A percentile compares a stretch with the other conserved stretches of the same genome.
Conservation (phyloP, 2,113 vertebrate genomes). For the Cettia cetti region DNA sequence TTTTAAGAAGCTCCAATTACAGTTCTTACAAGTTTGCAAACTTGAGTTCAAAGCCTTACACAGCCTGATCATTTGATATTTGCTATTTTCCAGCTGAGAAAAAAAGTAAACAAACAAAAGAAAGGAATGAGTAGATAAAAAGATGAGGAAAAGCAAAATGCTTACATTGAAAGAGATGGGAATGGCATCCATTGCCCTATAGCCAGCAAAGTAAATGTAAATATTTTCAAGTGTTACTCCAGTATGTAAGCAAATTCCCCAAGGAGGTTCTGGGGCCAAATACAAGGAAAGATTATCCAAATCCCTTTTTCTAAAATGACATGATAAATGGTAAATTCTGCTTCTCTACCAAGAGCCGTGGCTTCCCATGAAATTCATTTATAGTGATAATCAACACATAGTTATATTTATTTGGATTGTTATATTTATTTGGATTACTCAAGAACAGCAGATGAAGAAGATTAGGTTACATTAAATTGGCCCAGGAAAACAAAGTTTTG, state of each 20-base stretch:
- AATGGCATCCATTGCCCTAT: slow-evolving; percentile 14
- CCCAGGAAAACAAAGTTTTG: not conserved
- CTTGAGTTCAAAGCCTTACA: not conserved
- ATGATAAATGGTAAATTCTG: not conserved
- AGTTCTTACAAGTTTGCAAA: not conserved
- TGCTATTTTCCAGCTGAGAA: not conserved
- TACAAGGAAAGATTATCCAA: not conserved
- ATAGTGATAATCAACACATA: not conserved
- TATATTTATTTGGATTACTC: not conserved
- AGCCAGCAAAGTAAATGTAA: slow-evolving; percentile 31
- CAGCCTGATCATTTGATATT: not conserved
- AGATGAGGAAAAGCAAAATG: slow-evolving; percentile 2
- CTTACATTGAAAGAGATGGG: slow-evolving; percentile 22
- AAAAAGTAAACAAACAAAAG: slow-evolving; percentile 21
- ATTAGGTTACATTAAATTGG: not conserved
- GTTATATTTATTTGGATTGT: not conserved
- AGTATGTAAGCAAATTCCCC: slow-evolving; percentile 40
- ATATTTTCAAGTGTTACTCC: slow-evolving; percentile 41
- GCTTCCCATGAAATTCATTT: not conserved
- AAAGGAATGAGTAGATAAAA: slow-evolving; percentile 1
- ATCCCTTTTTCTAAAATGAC: not conserved
- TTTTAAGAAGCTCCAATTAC: not conserved
- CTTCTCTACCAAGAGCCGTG: not conserved
- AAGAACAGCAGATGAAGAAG: slow-evolving; percentile 8
- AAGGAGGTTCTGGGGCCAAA: not conserved